These are phyloP conservation scores for Aspidiotus destructor DNA, from an alignment of 2,888 invertebrate genomes.

Conservation along the genomic window DNA sequence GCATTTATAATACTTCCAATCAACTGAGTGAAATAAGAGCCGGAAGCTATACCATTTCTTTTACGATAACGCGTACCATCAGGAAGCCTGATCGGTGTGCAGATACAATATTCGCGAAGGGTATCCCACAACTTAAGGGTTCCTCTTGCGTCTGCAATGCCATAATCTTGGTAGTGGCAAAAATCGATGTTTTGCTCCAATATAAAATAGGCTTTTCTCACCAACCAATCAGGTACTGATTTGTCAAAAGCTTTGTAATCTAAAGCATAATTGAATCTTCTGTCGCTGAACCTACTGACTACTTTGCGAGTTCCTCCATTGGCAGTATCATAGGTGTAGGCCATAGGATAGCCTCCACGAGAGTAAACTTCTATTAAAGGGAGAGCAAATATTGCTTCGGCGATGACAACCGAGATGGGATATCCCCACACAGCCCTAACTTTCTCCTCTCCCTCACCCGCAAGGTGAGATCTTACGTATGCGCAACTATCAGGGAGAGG, in stretches of 20 bases:
- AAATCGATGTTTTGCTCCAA: constrained; percentile 16
- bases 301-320: not conserved
- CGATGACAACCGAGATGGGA: not conserved
- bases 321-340: not conserved
- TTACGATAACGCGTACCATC: constrained; percentile 29
- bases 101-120: constrained; percentile 30
- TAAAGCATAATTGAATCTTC: no score
- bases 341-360: not conserved
- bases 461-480: not conserved
- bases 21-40: constrained; percentile 34
- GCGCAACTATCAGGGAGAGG: no score
- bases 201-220: constrained; percentile 17
- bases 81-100: constrained; percentile 23
- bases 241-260: constrained; percentile 34
- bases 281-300: not conserved
- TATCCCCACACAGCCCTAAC: not conserved
- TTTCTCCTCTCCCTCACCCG: not conserved
- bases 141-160: constrained; percentile 22
- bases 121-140: not conserved
- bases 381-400: not conserved
- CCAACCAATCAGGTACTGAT: constrained; percentile 31
- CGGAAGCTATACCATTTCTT: constrained; percentile 32
- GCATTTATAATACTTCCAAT: constrained; percentile 25
- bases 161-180: constrained; percentile 21
- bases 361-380: not conserved